Evolutionary conservation across 2,797 vertebrate species (phyloP).

Genomic region (Cuculus canorus): DNA sequence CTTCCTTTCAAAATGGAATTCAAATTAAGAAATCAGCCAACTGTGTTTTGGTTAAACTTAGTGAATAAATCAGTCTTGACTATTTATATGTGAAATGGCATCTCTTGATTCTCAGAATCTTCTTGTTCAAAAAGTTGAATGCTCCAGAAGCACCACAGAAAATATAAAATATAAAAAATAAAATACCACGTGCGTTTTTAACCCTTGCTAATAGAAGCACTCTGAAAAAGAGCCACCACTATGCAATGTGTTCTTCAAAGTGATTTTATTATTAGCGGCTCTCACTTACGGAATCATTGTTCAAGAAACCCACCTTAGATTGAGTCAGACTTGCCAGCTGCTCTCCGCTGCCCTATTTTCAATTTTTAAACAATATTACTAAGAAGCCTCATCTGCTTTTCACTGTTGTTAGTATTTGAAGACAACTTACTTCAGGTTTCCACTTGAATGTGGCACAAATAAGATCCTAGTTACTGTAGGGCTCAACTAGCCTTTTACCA

Average conservation of each 20-base stretch:
- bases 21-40: not conserved
- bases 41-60: not conserved
- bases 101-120: not conserved
- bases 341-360: not conserved
- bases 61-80: not conserved
- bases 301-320: not conserved
- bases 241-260: not conserved
- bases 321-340: not conserved
- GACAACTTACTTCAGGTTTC: not conserved
- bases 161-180: not conserved
- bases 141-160: not conserved
- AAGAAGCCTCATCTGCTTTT: not conserved
- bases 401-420: not conserved
- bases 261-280: not conserved
- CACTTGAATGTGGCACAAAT: not conserved
- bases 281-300: not conserved
- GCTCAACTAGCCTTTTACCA: not conserved
- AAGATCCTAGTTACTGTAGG: not conserved
- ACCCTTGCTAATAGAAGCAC: not conserved
- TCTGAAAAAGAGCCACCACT: not conserved
- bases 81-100: not conserved
- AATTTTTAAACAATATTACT: not conserved
- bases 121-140: not conserved
- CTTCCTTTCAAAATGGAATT: conserved; percentile 20
- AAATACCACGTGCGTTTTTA: not conserved